phyloP scores from a whole-genome alignment of 2,797 vertebrate genomes.

The Dendrocincla tyrannina region DNA sequence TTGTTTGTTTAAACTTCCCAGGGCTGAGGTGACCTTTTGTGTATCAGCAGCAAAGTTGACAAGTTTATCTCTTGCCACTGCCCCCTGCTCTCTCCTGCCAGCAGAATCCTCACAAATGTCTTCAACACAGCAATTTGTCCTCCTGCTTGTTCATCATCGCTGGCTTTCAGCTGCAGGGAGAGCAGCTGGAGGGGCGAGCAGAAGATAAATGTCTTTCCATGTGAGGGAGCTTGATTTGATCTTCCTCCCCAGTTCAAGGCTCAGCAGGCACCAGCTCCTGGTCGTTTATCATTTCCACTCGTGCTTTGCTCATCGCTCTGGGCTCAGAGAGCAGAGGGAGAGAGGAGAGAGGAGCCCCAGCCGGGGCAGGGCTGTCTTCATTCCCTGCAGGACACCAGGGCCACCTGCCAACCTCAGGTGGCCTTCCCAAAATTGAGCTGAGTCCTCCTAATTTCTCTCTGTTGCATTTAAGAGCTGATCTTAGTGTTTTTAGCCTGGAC shows the following conservation, averaged over 20 bases:
- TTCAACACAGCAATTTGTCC: background rate
- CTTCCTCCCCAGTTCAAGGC: background rate
- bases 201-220: background rate
- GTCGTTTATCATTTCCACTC: background rate
- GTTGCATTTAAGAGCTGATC: background rate
- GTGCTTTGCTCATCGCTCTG: background rate
- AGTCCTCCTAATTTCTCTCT: background rate
- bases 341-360: background rate
- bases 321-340: background rate
- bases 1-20: conserved; percentile 13
- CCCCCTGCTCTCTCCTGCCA: background rate
- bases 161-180: background rate
- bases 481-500: background rate
- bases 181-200: background rate
- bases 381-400: background rate
- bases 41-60: background rate
- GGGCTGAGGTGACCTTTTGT: background rate
- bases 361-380: background rate
- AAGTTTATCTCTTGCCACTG: conserved; percentile 15
- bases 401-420: background rate
- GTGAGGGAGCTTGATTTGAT: background rate
- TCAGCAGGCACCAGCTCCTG: background rate
- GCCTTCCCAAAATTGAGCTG: background rate
- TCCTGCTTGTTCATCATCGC: background rate
- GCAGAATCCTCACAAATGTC: background rate